phyloP scores from a whole-genome alignment of 1,140 invertebrate genomes.

The Sarcophaga bullata region DNA sequence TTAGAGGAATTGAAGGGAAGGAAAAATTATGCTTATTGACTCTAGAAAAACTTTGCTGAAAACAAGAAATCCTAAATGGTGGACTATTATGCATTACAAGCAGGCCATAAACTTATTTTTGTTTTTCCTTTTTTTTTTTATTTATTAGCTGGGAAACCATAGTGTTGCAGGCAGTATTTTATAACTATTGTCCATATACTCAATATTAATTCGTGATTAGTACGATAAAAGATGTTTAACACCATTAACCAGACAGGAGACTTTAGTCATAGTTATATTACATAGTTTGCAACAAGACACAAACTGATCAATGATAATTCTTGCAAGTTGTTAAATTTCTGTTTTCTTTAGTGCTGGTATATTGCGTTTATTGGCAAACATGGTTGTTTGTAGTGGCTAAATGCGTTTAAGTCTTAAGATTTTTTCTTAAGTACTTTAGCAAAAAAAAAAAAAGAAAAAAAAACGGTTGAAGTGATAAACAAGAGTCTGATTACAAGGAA shows the following conservation, averaged over 20 bases:
- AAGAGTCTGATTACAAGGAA: constrained; percentile 30
- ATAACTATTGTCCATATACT: background rate
- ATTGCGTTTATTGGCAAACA: constrained; percentile 34
- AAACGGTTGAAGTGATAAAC: background rate
- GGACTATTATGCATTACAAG: too few relatives aligned
- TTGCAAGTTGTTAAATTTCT: background rate
- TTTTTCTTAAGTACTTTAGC: constrained; percentile 13
- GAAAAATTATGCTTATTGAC: too few relatives aligned
- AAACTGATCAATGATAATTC: constrained; percentile 35
- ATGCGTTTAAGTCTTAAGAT: constrained; percentile 17
- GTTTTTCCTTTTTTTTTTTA: too few relatives aligned
- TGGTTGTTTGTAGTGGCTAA: constrained; percentile 24
- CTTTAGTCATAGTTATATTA: constrained; percentile 22
- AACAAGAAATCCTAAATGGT: too few relatives aligned
- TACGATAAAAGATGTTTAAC: constrained; percentile 15
- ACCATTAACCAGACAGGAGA: constrained; percentile 6
- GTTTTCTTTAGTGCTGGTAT: background rate
- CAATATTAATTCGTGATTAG: constrained; percentile 15
- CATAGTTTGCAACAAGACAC: constrained; percentile 2
- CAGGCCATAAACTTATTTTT: too few relatives aligned
- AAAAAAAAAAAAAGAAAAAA: background rate
- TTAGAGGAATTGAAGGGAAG: too few relatives aligned
- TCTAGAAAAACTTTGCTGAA: too few relatives aligned
- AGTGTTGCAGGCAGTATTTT: too few relatives aligned
- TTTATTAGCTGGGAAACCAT: too few relatives aligned